Percentiles rank a stretch among this genome's conserved stretches.
Evolutionary conservation across 2,113 vertebrate species (phyloP).

Genomic region (Nothoprocta perdicaria): DNA sequence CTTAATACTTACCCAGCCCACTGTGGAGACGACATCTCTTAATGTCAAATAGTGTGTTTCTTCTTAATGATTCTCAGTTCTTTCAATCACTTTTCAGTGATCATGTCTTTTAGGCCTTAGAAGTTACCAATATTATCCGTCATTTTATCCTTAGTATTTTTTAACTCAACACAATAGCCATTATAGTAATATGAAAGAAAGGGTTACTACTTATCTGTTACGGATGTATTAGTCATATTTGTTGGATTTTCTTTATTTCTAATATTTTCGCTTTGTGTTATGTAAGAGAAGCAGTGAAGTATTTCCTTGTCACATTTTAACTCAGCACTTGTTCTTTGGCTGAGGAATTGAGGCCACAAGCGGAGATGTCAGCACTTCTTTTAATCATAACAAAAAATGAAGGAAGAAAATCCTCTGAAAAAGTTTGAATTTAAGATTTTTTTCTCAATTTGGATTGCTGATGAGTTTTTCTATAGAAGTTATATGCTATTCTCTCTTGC

Average conservation of each 20-base stretch:
- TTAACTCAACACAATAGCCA: not conserved
- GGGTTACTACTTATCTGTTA: not conserved
- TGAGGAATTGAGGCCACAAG: not conserved
- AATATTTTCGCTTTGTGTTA: not conserved
- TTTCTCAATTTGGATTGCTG: not conserved
- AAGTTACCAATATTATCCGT: not conserved
- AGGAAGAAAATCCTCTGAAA: not conserved
- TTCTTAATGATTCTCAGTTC: rapidly evolving
- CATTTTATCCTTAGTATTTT: not conserved
- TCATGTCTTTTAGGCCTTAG: not conserved
- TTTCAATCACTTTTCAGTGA: not conserved
- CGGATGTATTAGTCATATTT: not conserved
- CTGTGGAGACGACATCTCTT: not conserved
- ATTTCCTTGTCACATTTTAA: not conserved
- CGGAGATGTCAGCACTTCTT: not conserved
- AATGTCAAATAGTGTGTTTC: not conserved
- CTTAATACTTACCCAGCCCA: not conserved
- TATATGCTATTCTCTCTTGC: not conserved
- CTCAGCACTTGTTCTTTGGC: not conserved
- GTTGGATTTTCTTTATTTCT: not conserved
- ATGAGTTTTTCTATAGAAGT: not conserved
- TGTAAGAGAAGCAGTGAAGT: not conserved
- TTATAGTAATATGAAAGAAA: not conserved
- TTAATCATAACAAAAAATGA: not conserved
- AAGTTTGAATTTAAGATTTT: not conserved